Evolutionary conservation across 2,113 vertebrate species (phyloP).

Genomic region (Dunckerocampus dactyliophorus): DNA sequence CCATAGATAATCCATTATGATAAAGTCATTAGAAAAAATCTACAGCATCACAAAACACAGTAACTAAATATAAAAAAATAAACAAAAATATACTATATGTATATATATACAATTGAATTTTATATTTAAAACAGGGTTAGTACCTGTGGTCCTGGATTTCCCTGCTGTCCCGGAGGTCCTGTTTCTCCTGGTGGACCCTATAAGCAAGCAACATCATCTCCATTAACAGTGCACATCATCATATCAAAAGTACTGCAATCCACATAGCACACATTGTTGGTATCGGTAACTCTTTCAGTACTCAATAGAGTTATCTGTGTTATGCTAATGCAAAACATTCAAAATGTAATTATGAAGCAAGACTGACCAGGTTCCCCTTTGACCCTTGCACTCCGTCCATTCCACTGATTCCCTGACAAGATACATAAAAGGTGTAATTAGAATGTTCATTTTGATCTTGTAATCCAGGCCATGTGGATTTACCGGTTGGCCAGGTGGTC

Average conservation of each 20-base stretch:
- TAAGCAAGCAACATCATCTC: slow-evolving; percentile 15
- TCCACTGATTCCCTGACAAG: slow-evolving; percentile 76
- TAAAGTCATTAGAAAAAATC: too few species aligned
- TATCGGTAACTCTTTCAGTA: neutral
- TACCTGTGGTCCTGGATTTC: slow-evolving; percentile 87
- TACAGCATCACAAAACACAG: too few species aligned
- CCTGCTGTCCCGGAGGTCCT: slow-evolving; percentile 86
- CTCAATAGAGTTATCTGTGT: too few species aligned
- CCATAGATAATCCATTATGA: too few species aligned
- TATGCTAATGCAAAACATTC: too few species aligned
- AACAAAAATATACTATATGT: too few species aligned
- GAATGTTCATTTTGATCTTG: slow-evolving; percentile 25
- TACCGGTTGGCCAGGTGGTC: slow-evolving; percentile 77
- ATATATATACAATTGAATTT: too few species aligned
- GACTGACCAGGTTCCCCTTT: slow-evolving; percentile 85
- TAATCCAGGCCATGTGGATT: slow-evolving; percentile 41
- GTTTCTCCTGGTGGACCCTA: slow-evolving; percentile 84
- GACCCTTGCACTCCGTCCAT: slow-evolving; percentile 79
- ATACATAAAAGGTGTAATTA: slow-evolving; percentile 3
- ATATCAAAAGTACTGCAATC: neutral
- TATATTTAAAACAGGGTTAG: neutral
- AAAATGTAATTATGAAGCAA: too few species aligned
- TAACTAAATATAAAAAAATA: too few species aligned
- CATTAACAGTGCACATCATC: neutral
- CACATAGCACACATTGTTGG: neutral